A percentile compares a stretch with the other conserved stretches of the same genome.
Conservation (phyloP, 2,113 vertebrate species). For the Oncorhynchus masou region DNA sequence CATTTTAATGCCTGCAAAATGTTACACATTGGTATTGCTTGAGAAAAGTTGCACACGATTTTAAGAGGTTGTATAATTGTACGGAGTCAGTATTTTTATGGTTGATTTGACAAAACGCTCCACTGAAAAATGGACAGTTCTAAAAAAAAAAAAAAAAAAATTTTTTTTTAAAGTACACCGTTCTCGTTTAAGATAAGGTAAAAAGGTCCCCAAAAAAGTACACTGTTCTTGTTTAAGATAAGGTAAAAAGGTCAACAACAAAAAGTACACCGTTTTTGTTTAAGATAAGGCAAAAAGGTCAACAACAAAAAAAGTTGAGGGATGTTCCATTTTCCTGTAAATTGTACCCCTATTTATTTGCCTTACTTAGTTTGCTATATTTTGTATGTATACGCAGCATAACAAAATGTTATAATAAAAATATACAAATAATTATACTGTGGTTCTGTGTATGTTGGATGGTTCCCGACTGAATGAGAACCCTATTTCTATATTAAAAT, state of each 20-base stretch:
- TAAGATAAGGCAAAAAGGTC: constrained; percentile 5
- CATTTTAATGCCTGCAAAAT: constrained; percentile 42
- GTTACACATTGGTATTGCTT: constrained; percentile 55
- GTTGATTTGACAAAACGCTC: constrained; percentile 48
- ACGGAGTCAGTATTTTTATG: constrained; percentile 64
- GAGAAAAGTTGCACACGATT: constrained; percentile 65
- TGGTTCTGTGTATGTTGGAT: constrained; percentile 68
- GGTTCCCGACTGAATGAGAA: constrained; percentile 62
- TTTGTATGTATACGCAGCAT: constrained; percentile 84
- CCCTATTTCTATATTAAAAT: constrained; percentile 37
- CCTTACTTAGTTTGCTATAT: constrained; percentile 86
- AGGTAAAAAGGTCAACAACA: no score
- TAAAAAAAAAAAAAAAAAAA: no score
- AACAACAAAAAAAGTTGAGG: constrained; percentile 63
- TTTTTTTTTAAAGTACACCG: constrained; percentile 46
- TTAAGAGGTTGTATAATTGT: constrained; percentile 62
- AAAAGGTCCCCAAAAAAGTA: no score
- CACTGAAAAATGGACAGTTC: constrained; percentile 77
- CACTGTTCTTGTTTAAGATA: no score
- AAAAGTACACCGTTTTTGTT: constrained; percentile 20
- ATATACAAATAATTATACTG: constrained; percentile 62
- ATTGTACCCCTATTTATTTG: constrained; percentile 92
- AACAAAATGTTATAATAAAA: constrained; percentile 71
- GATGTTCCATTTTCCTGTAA: constrained; percentile 83
- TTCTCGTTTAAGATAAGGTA: no score